Evolutionary conservation across 2,888 invertebrate species (phyloP).

Genomic region (Macrosoma leucophasiata): DNA sequence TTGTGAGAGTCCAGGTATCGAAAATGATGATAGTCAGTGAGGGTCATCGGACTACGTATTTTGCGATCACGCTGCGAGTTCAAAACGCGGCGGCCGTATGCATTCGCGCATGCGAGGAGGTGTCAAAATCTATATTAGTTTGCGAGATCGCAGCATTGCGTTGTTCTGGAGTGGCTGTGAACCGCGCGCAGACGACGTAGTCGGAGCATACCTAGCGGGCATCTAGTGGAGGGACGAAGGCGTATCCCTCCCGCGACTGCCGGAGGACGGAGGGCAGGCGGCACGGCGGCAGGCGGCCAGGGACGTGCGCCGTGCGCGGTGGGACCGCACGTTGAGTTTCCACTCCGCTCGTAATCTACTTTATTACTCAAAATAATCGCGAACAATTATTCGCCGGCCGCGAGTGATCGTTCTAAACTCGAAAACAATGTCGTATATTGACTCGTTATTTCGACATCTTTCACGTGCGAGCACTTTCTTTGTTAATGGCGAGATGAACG

Average conservation of each 20-base stretch:
- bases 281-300: slow-evolving; percentile 54
- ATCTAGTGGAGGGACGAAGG: slow-evolving; percentile 54
- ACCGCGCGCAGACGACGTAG: slow-evolving; percentile 41
- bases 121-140: slow-evolving; percentile 74
- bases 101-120: slow-evolving; percentile 73
- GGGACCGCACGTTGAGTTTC: slow-evolving; percentile 55
- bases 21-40: slow-evolving; percentile 41
- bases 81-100: slow-evolving; percentile 72
- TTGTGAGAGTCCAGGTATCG: slow-evolving; percentile 33
- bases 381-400: slow-evolving; percentile 48
- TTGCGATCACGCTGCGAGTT: slow-evolving; percentile 67
- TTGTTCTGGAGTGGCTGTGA: slow-evolving; percentile 44
- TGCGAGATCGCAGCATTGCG: slow-evolving; percentile 53
- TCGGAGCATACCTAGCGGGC: slow-evolving; percentile 46
- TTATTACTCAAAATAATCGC: slow-evolving; percentile 60
- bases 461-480: slow-evolving; percentile 34
- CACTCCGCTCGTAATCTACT: slow-evolving; percentile 49
- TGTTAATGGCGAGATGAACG: slow-evolving; percentile 42
- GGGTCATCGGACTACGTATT: slow-evolving; percentile 63
- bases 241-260: slow-evolving; percentile 65
- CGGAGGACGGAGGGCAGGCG: slow-evolving; percentile 44
- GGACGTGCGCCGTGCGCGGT: slow-evolving; percentile 55
- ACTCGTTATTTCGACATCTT: slow-evolving; percentile 35
- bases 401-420: slow-evolving; percentile 32
- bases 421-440: slow-evolving; percentile 39